phyloP scores from a whole-genome alignment of 2,113 vertebrate genomes.

The Actenoides lindsayi region DNA sequence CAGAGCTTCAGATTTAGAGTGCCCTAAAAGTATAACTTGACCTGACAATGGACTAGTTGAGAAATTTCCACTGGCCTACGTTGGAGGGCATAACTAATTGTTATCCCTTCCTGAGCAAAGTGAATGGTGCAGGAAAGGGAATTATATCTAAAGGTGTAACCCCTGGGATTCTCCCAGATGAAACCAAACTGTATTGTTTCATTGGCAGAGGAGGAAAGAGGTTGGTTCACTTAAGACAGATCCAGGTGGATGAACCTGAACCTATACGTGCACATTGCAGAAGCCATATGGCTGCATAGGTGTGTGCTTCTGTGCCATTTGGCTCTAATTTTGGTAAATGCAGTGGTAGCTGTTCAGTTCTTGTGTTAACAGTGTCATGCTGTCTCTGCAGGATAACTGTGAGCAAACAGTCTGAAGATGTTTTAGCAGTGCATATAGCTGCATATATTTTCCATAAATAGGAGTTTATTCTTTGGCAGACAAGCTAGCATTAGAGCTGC shows the following conservation, averaged over 20 bases:
- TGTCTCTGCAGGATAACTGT: conserved; percentile 50
- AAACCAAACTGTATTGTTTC: background rate
- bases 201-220: background rate
- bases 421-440: conserved; percentile 56
- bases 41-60: background rate
- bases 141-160: background rate
- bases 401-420: conserved; percentile 69
- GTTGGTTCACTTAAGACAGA: background rate
- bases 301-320: background rate
- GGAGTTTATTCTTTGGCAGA: conserved; percentile 69
- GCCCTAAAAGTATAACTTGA: background rate
- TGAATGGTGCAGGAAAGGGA: background rate
- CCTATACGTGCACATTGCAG: background rate
- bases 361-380: background rate
- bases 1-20: background rate
- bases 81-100: background rate
- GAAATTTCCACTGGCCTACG: background rate
- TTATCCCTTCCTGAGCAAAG: background rate
- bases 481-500: conserved; percentile 48
- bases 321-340: background rate
- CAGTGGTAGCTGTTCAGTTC: conserved; percentile 13
- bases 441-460: conserved; percentile 68
- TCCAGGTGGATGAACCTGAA: background rate
- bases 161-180: background rate
- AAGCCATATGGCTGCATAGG: background rate